Conservation (phyloP, 2,888 invertebrate genomes). For the Norana najaformis region DNA sequence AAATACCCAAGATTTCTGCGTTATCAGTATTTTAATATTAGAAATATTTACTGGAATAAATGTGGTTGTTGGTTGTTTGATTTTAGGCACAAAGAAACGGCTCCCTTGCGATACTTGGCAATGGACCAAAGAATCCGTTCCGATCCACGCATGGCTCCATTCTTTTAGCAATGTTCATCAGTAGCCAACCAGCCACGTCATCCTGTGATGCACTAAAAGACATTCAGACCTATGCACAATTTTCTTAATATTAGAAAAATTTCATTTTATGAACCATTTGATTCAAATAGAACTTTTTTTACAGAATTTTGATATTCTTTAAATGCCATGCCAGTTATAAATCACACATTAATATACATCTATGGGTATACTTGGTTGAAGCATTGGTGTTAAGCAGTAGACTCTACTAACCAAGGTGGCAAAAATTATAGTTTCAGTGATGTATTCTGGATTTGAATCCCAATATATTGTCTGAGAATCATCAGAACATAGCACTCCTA, state of each 20-base stretch:
- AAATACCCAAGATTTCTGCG: too few species aligned
- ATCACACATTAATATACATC: too few species aligned
- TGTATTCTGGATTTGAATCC: too few species aligned
- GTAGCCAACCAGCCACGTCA: background rate
- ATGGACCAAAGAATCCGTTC: conserved; percentile 46
- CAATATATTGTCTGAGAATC: too few species aligned
- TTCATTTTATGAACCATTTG: background rate
- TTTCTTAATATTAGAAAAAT: background rate
- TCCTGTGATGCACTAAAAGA: background rate
- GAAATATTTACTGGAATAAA: background rate
- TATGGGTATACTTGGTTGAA: too few species aligned
- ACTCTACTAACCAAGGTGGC: too few species aligned
- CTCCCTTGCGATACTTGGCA: conserved; percentile 62
- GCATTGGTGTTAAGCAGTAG: too few species aligned
- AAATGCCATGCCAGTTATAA: background rate
- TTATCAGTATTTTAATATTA: background rate
- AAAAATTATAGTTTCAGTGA: too few species aligned
- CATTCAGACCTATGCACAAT: background rate
- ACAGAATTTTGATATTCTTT: background rate
- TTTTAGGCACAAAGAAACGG: conserved; percentile 61
- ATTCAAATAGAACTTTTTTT: too few species aligned
- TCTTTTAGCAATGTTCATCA: background rate
- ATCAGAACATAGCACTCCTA: too few species aligned
- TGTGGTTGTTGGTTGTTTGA: background rate
- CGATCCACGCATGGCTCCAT: conserved; percentile 39